A percentile compares a stretch with the other conserved stretches of the same genome.
These are phyloP conservation scores for Tanytarsus gracilentus DNA, from an alignment of 2,888 invertebrate species.

Conservation along the genomic window DNA sequence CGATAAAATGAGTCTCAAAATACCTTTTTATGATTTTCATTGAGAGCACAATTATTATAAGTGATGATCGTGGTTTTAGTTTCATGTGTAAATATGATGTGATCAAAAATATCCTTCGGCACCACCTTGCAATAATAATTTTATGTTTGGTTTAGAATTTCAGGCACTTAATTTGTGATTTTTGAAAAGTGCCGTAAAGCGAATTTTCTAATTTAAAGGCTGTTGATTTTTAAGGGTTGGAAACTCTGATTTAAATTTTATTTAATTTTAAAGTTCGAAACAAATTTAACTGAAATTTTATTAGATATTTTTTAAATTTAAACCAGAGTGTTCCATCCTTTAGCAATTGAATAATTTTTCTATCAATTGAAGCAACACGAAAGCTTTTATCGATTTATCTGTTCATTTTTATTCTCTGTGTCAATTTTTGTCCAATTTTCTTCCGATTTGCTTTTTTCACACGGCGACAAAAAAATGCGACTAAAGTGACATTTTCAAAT, in stretches of 20 bases:
- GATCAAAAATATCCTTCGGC: slow-evolving; percentile 44
- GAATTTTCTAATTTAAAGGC: too few relatives aligned
- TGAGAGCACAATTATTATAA: slow-evolving; percentile 11
- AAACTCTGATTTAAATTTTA: too few relatives aligned
- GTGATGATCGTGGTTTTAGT: slow-evolving; percentile 36
- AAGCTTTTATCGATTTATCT: slow-evolving; percentile 8
- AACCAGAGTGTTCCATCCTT: too few relatives aligned
- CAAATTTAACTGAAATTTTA: too few relatives aligned
- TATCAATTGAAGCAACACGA: too few relatives aligned
- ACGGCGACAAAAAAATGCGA: not conserved
- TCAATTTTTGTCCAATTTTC: slow-evolving; percentile 24
- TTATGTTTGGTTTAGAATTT: not conserved
- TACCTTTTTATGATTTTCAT: slow-evolving; percentile 4
- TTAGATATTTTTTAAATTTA: too few relatives aligned
- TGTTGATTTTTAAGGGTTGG: too few relatives aligned
- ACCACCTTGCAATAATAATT: slow-evolving; percentile 36
- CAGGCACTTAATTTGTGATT: too few relatives aligned
- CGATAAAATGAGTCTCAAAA: not conserved
- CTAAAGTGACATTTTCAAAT: slow-evolving; percentile 26
- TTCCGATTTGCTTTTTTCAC: slow-evolving; percentile 21
- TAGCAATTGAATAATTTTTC: too few relatives aligned
- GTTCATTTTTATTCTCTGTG: not conserved
- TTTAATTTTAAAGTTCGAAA: too few relatives aligned
- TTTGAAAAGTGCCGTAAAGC: too few relatives aligned
- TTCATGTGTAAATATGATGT: slow-evolving; percentile 26